Percentiles rank a stretch among this genome's conserved stretches.
Evolutionary conservation across 2,113 vertebrate species (phyloP).

Genomic region (Nannobrachium achirus): DNA sequence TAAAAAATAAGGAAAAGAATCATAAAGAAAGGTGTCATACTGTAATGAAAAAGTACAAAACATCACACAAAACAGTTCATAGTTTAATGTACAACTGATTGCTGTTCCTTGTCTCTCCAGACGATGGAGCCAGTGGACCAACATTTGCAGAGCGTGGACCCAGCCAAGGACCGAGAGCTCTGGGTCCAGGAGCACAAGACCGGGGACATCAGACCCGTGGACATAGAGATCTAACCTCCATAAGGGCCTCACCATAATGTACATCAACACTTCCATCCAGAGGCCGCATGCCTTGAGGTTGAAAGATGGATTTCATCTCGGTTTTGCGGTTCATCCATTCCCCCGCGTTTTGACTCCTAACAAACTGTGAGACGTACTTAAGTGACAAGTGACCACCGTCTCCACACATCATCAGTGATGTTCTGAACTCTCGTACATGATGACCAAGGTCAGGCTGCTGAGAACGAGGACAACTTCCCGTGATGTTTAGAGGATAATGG

Average conservation of each 20-base stretch:
- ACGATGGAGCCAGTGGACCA: constrained; percentile 97
- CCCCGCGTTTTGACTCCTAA: neutral
- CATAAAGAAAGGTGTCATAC: too few species aligned
- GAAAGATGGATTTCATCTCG: constrained; percentile 11
- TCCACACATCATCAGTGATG: neutral
- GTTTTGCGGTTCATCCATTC: constrained; percentile 8
- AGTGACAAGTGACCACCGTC: constrained; percentile 1
- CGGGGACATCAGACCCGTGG: constrained; percentile 91
- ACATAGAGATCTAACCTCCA: constrained; percentile 90
- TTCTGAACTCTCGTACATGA: neutral
- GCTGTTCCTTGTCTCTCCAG: constrained; percentile 75
- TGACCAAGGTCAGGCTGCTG: constrained; percentile 9
- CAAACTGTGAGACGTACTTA: constrained; percentile 5
- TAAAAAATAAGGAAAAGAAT: too few species aligned
- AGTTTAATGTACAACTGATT: too few species aligned
- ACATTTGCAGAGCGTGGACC: constrained; percentile 93
- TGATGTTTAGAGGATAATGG: neutral
- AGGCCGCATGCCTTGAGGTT: constrained; percentile 9
- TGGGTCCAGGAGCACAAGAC: constrained; percentile 98
- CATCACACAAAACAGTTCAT: too few species aligned
- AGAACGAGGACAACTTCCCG: constrained; percentile 3
- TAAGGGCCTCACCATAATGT: neutral
- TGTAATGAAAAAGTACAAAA: too few species aligned
- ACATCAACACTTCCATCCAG: neutral
- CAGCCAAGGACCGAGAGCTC: constrained; percentile 91